Evolutionary conservation across 1,140 invertebrate genomes (phyloP).

Genomic region (Elysia chlorotica): DNA sequence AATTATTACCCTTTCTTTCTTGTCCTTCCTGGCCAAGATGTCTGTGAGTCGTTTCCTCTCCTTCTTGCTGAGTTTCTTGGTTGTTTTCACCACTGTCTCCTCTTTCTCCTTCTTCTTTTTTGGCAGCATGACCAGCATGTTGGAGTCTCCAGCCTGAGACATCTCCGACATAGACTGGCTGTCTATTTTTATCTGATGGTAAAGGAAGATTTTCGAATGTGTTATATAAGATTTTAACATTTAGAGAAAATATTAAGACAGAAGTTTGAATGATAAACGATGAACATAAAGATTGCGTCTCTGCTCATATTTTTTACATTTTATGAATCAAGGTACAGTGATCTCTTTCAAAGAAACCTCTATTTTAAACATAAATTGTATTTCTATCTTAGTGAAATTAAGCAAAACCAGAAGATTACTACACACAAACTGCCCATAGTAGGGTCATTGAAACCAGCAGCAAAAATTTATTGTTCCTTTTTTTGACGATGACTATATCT

Average conservation of each 20-base stretch:
- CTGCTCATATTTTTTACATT: too few relatives aligned
- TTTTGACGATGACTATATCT: too few relatives aligned
- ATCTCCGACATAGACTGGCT: background rate
- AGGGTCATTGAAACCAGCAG: too few relatives aligned
- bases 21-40: slow-evolving; percentile 85
- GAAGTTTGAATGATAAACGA: too few relatives aligned
- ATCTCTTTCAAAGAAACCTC: too few relatives aligned
- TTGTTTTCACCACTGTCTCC: slow-evolving; percentile 64
- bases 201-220: background rate
- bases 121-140: slow-evolving; percentile 80
- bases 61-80: slow-evolving; percentile 79
- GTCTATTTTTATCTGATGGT: background rate
- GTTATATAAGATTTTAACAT: background rate
- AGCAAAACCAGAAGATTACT: too few relatives aligned
- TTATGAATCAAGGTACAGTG: too few relatives aligned
- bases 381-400: too few relatives aligned
- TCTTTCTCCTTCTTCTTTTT: slow-evolving; percentile 76
- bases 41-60: slow-evolving; percentile 84
- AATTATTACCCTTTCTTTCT: slow-evolving; percentile 77
- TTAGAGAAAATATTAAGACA: background rate
- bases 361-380: too few relatives aligned
- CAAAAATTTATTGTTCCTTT: too few relatives aligned
- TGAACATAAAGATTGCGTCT: too few relatives aligned
- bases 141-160: slow-evolving; percentile 73
- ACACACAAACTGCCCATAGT: too few relatives aligned